Base-by-base conservation (phyloP, 1,140 invertebrate genomes). In the Doryteuthis pealeii region DNA sequence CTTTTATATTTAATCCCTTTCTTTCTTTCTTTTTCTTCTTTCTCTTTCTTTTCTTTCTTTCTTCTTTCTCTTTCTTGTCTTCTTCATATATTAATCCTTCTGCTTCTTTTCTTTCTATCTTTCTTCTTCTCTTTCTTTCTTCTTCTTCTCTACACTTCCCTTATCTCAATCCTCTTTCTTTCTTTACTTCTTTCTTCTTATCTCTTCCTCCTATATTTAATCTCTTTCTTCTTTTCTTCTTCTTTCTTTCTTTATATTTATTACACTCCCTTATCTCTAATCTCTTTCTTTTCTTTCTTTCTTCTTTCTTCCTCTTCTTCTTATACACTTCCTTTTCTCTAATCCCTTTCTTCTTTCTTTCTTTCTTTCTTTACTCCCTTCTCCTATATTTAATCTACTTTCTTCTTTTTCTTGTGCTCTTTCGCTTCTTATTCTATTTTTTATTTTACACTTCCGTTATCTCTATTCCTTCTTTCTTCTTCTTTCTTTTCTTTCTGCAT, bases 101-200 rank as follows among this genome's bases (percentile, higher is more conserved):
- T 71, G n/a, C 31, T 49, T 74, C 67, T 26, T 26, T 74, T 62
- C 1, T 2, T 74, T 30, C 67, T 35, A 30, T 5, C n/a, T 35
- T 45, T n/a, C 67, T 32, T 30, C 32, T 70, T 49, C 30, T n/a
- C 22, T 33, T 28, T 33, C 45, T 32, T 33, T 10, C 12, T 28
- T 30, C 62, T 31, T 71, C 6, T 26, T 8, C 12, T 2, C 30
- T 22, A 30, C 58, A 4, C 15, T 40, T 0, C 30, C 30, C 1
- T 35, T 71, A 2, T 30, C 54, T 14, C 4, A 43, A 28, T 49
- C 15, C 49, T 10, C 28, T 14, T 22, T 1, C 35, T n/a, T 33
- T 35, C 26, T 66, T 26, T 22, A 66, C 0, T 22, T 65, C 31
- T 26, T 26, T 65, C 12, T 15, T 32, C 10, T 67, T 31, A 14